These are phyloP conservation scores for Fragum fragum DNA, from an alignment of 2,888 invertebrate genomes.

Conservation along the genomic window DNA sequence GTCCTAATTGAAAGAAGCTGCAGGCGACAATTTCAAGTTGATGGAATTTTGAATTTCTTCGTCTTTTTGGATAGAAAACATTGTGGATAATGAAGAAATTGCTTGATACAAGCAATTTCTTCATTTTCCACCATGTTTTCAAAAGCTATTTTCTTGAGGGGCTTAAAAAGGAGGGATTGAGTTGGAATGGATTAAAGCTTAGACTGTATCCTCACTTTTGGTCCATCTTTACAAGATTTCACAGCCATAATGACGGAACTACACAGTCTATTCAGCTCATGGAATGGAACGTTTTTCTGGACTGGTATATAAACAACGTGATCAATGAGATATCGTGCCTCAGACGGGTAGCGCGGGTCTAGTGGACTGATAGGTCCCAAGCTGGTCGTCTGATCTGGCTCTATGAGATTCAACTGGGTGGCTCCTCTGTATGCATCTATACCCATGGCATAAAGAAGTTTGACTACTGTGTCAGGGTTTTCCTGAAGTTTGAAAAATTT, in stretches of 20 bases:
- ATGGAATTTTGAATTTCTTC: no score
- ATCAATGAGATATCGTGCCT: conserved; percentile 85
- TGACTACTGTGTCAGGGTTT: conserved; percentile 82
- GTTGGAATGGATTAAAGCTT: conserved; percentile 53
- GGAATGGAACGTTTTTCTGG: conserved; percentile 85
- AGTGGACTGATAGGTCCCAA: conserved; percentile 52
- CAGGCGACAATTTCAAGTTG: no score
- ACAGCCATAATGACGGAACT: conserved; percentile 62
- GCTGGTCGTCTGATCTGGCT: conserved; percentile 72
- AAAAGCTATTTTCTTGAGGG: no score
- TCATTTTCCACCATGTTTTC: no score
- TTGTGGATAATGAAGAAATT: no score
- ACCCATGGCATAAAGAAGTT: conserved; percentile 81
- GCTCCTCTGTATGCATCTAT: conserved; percentile 86
- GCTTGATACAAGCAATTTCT: no score
- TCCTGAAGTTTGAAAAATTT: conserved; percentile 79
- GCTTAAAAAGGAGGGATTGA: no score
- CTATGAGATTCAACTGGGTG: conserved; percentile 85
- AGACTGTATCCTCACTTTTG: conserved; percentile 65
- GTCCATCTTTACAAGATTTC: conserved; percentile 63
- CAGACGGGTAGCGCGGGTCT: conserved; percentile 79
- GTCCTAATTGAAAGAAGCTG: no score
- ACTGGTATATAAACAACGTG: conserved; percentile 86
- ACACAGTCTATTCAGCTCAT: conserved; percentile 81
- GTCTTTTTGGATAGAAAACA: no score